phyloP scores from a whole-genome alignment of 2,797 vertebrate genomes.

The Sebastiscus tertius region DNA sequence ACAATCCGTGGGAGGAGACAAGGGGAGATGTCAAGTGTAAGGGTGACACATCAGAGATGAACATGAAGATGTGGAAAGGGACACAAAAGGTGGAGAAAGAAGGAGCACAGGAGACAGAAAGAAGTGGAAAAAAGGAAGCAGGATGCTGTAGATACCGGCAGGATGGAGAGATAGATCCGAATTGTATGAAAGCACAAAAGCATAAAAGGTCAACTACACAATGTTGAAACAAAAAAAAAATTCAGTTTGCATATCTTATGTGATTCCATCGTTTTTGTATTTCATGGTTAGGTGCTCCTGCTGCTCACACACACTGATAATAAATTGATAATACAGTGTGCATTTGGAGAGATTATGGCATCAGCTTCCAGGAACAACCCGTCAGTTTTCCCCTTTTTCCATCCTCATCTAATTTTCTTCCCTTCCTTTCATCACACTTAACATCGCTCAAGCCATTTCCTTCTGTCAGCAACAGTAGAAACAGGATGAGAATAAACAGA shows the following conservation, averaged over 20 bases:
- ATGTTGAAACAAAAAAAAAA: conserved; percentile 32
- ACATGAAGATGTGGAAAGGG: neutral
- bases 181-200: conserved; percentile 17
- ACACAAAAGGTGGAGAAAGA: neutral
- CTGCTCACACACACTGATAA: conserved; percentile 35
- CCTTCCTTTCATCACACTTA: conserved; percentile 21
- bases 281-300: conserved; percentile 52
- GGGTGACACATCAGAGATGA: conserved; percentile 15
- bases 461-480: conserved; percentile 4
- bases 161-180: conserved; percentile 2
- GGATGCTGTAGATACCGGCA: neutral
- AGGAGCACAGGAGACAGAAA: neutral
- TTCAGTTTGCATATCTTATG: conserved; percentile 39
- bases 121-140: neutral
- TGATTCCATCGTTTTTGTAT: conserved; percentile 46
- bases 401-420: conserved; percentile 18
- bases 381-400: neutral
- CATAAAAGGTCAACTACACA: conserved; percentile 37
- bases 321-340: conserved; percentile 39
- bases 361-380: conserved; percentile 12
- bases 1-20: neutral
- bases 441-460: conserved; percentile 32
- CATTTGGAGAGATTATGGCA: conserved; percentile 39
- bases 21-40: neutral
- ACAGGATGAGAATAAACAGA: conserved; percentile 30